phyloP scores from a whole-genome alignment of 2,888 invertebrate species.

The Drosophila fulvimacula region DNA sequence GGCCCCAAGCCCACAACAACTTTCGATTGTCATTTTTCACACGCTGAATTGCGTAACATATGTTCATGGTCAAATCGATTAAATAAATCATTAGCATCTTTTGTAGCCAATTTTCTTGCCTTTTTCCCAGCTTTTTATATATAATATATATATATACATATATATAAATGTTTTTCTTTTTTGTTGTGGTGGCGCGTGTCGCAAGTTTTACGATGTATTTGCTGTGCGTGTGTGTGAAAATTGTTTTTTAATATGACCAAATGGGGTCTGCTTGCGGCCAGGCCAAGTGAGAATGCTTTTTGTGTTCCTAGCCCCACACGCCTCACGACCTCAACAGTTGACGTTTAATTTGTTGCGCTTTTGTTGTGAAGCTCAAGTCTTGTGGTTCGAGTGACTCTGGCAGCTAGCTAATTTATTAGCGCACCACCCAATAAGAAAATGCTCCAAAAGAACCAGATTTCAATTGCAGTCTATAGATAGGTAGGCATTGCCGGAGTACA shows the following conservation, averaged over 20 bases:
- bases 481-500: constrained; percentile 12
- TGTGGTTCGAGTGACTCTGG: constrained; percentile 33
- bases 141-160: constrained; percentile 4
- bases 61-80: constrained; percentile 85
- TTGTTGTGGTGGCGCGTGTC: constrained; percentile 54
- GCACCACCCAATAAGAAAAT: constrained; percentile 43
- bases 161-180: constrained; percentile 1
- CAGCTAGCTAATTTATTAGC: constrained; percentile 58
- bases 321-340: constrained; percentile 40
- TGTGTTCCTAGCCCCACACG: constrained; percentile 5
- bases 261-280: constrained; percentile 27
- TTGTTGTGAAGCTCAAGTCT: constrained; percentile 41
- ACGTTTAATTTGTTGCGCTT: constrained; percentile 76
- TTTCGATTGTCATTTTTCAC: constrained; percentile 70
- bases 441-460: constrained; percentile 11
- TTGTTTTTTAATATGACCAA: constrained; percentile 82
- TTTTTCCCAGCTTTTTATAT: constrained; percentile 34
- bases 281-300: constrained; percentile 43
- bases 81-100: constrained; percentile 85
- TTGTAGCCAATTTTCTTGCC: constrained; percentile 82
- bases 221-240: constrained; percentile 69
- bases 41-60: constrained; percentile 72
- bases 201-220: constrained; percentile 65
- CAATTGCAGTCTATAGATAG: constrained; percentile 25
- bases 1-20: constrained; percentile 1